A percentile compares a stretch with the other conserved stretches of the same genome.
phyloP scores from a whole-genome alignment of 2,113 vertebrate genomes.

The Verasper variegatus region DNA sequence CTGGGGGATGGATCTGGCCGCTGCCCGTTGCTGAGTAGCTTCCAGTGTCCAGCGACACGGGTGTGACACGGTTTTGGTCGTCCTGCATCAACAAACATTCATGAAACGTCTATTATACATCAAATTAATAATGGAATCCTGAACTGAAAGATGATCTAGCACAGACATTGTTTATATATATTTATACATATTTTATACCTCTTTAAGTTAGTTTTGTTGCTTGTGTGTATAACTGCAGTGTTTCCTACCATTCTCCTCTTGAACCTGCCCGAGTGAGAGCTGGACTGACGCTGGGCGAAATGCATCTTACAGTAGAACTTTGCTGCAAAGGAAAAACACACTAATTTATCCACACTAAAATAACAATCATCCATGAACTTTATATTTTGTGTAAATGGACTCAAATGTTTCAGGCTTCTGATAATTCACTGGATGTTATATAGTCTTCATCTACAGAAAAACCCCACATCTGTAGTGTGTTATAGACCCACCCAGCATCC shows the following conservation, averaged over 20 bases:
- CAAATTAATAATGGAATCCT: not conserved
- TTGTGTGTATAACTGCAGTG: not conserved
- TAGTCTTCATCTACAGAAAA: too few species aligned
- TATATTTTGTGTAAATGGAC: not conserved
- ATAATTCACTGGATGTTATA: too few species aligned
- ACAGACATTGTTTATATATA: too few species aligned
- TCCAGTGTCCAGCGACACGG: slow-evolving; percentile 63
- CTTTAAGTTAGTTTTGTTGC: not conserved
- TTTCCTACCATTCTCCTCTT: slow-evolving; percentile 71
- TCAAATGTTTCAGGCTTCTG: too few species aligned
- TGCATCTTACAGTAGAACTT: slow-evolving; percentile 98
- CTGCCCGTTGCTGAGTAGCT: slow-evolving; percentile 71
- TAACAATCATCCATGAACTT: not conserved
- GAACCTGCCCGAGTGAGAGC: slow-evolving; percentile 69
- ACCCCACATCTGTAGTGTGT: too few species aligned
- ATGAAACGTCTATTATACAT: not conserved
- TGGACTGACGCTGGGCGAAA: slow-evolving; percentile 86
- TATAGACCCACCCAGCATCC: too few species aligned
- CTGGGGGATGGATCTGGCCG: slow-evolving; percentile 86
- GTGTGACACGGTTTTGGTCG: slow-evolving; percentile 16
- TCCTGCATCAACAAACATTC: slow-evolving; percentile 42
- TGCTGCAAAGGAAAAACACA: slow-evolving; percentile 74
- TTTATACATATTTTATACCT: too few species aligned
- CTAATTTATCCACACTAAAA: not conserved
- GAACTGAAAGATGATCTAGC: too few species aligned